A percentile compares a stretch with the other conserved stretches of the same genome.
Evolutionary conservation across 2,888 invertebrate genomes (phyloP).

Genomic region (Fragum fragum): DNA sequence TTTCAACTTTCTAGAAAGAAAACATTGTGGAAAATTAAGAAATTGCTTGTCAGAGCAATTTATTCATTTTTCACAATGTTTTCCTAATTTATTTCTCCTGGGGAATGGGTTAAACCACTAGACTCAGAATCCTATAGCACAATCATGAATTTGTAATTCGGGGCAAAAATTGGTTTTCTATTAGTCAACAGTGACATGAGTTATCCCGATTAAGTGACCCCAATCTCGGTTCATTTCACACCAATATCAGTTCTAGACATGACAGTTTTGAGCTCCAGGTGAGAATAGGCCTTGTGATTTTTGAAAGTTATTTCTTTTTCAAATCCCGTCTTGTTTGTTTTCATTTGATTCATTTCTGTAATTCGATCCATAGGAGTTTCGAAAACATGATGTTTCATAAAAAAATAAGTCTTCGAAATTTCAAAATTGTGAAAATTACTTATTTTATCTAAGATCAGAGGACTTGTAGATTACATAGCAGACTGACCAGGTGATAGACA

Average conservation of each 20-base stretch:
- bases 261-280: not conserved
- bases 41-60: no score
- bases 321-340: not conserved
- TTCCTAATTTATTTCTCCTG: no score
- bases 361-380: no score
- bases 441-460: not conserved
- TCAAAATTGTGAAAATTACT: not conserved
- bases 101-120: no score
- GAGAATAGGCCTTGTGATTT: not conserved
- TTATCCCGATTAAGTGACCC: not conserved
- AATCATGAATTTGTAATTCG: no score
- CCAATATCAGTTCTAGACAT: not conserved
- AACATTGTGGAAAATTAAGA: no score
- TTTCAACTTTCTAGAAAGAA: no score
- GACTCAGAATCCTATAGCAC: no score
- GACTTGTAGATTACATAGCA: not conserved
- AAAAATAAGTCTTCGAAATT: not conserved
- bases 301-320: not conserved
- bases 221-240: not conserved
- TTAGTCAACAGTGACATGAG: no score
- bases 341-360: not conserved
- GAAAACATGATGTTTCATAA: not conserved
- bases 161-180: no score
- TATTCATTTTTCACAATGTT: no score
- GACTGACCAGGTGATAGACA: not conserved